phyloP scores from a whole-genome alignment of 2,888 invertebrate species.

The Coenonympha arcania region DNA sequence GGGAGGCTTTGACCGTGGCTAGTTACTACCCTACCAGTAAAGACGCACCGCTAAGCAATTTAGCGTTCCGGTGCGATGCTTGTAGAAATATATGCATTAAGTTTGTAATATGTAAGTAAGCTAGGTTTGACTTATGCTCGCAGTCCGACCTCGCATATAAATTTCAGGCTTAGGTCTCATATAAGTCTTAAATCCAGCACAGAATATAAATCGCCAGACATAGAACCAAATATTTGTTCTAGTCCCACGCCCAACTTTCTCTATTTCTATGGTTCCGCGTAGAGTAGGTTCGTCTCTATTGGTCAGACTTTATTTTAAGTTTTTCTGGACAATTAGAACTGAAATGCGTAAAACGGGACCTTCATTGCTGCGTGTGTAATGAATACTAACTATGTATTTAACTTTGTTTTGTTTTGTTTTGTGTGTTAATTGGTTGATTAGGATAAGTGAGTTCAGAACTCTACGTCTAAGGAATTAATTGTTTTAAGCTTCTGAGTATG shows the following conservation, averaged over 20 bases:
- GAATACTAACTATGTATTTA: neutral
- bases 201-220: no score
- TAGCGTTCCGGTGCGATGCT: no score
- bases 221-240: no score
- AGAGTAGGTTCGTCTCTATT: neutral
- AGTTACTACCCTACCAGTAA: no score
- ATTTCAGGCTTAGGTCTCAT: no score
- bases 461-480: neutral
- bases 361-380: neutral
- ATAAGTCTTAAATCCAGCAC: no score
- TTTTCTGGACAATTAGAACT: neutral
- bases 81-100: no score
- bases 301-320: neutral
- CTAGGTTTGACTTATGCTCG: no score
- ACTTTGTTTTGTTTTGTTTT: neutral
- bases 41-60: no score
- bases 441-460: neutral
- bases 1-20: no score
- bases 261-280: neutral
- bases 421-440: neutral
- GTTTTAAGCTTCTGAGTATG: neutral
- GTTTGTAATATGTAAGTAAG: no score
- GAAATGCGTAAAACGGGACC: neutral
- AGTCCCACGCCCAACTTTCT: neutral
- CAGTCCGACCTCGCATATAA: no score